These are phyloP conservation scores for Drosophila ogumai DNA, from an alignment of 1,140 invertebrate genomes.

Conservation along the genomic window DNA sequence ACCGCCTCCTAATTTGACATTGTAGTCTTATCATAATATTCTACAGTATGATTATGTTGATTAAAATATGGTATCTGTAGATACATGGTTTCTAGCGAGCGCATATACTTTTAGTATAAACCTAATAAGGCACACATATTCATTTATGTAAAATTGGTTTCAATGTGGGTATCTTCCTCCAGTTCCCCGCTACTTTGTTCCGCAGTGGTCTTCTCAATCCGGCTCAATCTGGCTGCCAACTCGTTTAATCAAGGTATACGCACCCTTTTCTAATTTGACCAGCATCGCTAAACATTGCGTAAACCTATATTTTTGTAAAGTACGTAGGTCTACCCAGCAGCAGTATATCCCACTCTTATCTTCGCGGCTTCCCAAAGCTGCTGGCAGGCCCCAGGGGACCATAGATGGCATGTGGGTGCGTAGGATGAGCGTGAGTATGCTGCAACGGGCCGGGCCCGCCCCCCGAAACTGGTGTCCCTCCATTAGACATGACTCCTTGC, in stretches of 20 bases:
- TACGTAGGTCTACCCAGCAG: background rate
- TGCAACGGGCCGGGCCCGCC: constrained; percentile 8
- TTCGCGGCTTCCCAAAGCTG: constrained; percentile 79
- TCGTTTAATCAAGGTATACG: constrained; percentile 19
- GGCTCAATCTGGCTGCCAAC: constrained; percentile 10
- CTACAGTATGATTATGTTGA: constrained; percentile 65
- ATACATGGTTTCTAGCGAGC: constrained; percentile 26
- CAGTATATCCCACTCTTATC: constrained; percentile 51
- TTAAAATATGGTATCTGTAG: constrained; percentile 22
- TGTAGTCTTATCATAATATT: constrained; percentile 58
- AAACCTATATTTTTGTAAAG: constrained; percentile 22
- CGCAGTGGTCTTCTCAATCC: constrained; percentile 18
- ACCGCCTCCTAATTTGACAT: constrained; percentile 12
- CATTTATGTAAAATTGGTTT: constrained; percentile 66
- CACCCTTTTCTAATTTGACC: constrained; percentile 72
- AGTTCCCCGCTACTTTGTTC: constrained; percentile 17
- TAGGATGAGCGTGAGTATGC: constrained; percentile 39
- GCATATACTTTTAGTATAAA: constrained; percentile 75
- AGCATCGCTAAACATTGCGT: constrained; percentile 75
- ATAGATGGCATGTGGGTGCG: constrained; percentile 70
- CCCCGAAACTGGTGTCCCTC: constrained; percentile 23
- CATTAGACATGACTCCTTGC: constrained; percentile 56
- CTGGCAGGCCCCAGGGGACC: constrained; percentile 69
- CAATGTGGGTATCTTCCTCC: constrained; percentile 2
- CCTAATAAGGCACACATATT: constrained; percentile 85